phyloP scores from a whole-genome alignment of 2,888 invertebrate genomes.

The Athalia cordata region DNA sequence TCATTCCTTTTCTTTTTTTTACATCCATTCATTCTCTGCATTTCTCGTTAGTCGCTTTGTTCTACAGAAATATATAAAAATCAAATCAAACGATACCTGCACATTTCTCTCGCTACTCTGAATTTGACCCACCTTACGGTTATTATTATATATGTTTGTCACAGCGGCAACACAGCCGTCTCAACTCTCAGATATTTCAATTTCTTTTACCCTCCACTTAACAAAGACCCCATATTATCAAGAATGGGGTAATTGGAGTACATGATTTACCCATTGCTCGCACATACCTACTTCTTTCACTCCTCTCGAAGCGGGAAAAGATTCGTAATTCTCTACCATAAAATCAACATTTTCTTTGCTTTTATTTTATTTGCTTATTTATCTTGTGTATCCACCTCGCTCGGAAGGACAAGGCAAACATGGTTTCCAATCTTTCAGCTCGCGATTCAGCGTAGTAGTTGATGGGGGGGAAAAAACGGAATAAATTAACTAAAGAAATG shows the following conservation, averaged over 20 bases:
- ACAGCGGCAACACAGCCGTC: background rate
- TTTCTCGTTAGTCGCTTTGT: background rate
- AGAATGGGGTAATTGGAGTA: conserved; percentile 16
- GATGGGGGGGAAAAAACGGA: background rate
- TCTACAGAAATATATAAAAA: background rate
- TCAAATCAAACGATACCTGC: conserved; percentile 14
- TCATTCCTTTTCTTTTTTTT: background rate
- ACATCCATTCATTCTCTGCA: no score
- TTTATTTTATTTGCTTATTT: no score
- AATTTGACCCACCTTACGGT: conserved; percentile 13
- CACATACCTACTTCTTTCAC: background rate
- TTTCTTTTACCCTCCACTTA: background rate
- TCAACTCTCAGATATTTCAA: conserved; percentile 9
- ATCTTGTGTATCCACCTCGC: no score
- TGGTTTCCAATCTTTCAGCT: no score
- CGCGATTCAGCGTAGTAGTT: no score
- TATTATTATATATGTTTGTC: background rate
- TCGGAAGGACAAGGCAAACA: no score
- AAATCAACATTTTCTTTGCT: no score
- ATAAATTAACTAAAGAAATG: background rate
- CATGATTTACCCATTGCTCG: background rate
- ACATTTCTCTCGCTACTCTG: background rate
- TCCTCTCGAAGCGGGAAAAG: background rate
- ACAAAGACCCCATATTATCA: conserved; percentile 6
- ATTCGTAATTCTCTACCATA: no score